phyloP scores from a whole-genome alignment of 2,113 vertebrate genomes.

The Orycteropus afer region DNA sequence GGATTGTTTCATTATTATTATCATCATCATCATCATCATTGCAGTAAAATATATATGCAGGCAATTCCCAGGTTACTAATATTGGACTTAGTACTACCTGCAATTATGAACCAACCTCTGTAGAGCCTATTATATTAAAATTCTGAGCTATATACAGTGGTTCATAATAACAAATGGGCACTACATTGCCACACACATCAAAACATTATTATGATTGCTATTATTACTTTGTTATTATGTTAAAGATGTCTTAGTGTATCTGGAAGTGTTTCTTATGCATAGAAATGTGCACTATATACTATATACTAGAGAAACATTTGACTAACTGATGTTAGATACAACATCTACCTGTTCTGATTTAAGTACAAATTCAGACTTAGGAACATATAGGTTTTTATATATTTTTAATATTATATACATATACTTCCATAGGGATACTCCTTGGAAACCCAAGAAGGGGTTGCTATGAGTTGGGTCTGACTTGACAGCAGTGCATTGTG shows the following conservation, averaged over 20 bases:
- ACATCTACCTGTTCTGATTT: neutral
- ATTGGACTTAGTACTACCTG: neutral
- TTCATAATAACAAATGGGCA: neutral
- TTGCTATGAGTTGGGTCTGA: too few relatives aligned
- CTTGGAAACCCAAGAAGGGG: too few relatives aligned
- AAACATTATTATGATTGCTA: neutral
- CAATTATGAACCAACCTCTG: neutral
- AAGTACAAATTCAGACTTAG: neutral
- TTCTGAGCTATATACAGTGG: too few relatives aligned
- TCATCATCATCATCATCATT: too few relatives aligned
- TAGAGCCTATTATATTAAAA: too few relatives aligned
- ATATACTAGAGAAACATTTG: neutral
- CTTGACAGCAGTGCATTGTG: too few relatives aligned
- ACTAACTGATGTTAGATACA: neutral
- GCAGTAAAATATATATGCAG: neutral
- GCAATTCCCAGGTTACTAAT: neutral
- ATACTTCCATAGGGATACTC: too few relatives aligned
- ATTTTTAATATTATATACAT: neutral
- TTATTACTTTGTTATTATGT: neutral
- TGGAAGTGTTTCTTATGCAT: neutral
- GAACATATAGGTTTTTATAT: neutral
- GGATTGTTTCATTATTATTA: neutral
- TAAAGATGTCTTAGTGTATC: neutral
- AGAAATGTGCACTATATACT: neutral
- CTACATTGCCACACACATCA: too few relatives aligned